Percentiles rank a stretch among this genome's conserved stretches.
These are phyloP conservation scores for Parapsyche elsis DNA, from an alignment of 1,140 invertebrate species.

Conservation along the genomic window DNA sequence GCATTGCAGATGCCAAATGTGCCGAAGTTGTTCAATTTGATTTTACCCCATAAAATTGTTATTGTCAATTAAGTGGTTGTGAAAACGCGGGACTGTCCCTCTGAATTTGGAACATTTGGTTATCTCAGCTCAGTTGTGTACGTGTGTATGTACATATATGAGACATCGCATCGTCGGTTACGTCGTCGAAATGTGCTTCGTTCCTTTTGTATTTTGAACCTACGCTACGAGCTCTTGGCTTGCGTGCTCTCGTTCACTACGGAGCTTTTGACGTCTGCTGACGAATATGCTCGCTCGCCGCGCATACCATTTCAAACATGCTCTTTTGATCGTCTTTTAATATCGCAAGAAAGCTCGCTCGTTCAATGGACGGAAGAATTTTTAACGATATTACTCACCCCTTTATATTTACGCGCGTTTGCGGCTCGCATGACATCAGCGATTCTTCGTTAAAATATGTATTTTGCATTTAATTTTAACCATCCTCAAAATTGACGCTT, in stretches of 20 bases:
- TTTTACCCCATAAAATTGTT: no score
- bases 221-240: constrained; percentile 17
- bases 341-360: background rate
- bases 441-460: background rate
- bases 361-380: constrained; percentile 4
- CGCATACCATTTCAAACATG: constrained; percentile 9
- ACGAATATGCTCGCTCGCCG: constrained; percentile 10
- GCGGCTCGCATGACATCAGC: background rate
- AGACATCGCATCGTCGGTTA: background rate
- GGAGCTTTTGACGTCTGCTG: constrained; percentile 23
- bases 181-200: background rate
- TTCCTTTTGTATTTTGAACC: background rate
- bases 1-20: no score
- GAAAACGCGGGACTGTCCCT: no score
- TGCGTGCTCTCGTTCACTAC: background rate
- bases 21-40: background rate
- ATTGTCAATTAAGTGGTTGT: no score
- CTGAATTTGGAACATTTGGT: no score
- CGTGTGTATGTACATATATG: background rate
- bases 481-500: background rate
- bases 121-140: background rate
- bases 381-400: constrained; percentile 22
- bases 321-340: constrained; percentile 15
- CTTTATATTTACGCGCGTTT: constrained; percentile 1
- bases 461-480: background rate